Percentiles rank a stretch among this genome's conserved stretches.
Conservation (phyloP, 92 coral and sea anemone species). For the Hydrozoanthus gracilis region DNA sequence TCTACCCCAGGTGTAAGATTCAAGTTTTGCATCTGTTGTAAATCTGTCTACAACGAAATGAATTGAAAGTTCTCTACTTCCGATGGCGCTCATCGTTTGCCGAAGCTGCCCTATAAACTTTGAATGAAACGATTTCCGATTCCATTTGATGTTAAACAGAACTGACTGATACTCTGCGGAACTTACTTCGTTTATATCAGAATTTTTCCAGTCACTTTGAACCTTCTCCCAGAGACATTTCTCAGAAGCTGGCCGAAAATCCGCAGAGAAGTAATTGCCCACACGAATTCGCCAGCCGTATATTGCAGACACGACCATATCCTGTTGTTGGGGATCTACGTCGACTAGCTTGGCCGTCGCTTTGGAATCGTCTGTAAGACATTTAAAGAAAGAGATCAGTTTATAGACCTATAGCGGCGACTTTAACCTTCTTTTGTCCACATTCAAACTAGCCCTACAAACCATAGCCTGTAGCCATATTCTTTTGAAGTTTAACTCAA, state of each 20-base stretch:
- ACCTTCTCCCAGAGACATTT: slow-evolving; percentile 61
- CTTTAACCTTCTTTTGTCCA: too few species aligned
- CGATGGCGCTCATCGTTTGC: slow-evolving; percentile 41
- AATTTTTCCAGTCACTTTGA: background rate
- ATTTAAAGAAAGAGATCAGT: background rate
- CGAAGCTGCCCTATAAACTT: slow-evolving; percentile 50
- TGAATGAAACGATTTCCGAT: slow-evolving; percentile 19
- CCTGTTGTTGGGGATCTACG: slow-evolving; percentile 71
- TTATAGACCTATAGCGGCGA: too few species aligned
- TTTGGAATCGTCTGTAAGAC: slow-evolving; percentile 29
- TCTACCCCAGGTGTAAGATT: slow-evolving; percentile 62
- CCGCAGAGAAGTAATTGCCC: slow-evolving; percentile 70
- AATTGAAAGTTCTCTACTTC: slow-evolving; percentile 65
- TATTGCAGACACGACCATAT: slow-evolving; percentile 57
- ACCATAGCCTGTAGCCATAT: too few species aligned
- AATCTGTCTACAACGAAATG: slow-evolving; percentile 71
- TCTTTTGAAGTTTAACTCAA: too few species aligned
- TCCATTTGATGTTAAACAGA: slow-evolving; percentile 67
- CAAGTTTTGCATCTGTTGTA: background rate
- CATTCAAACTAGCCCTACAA: too few species aligned
- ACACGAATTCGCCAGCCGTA: slow-evolving; percentile 82
- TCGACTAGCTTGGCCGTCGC: slow-evolving; percentile 64
- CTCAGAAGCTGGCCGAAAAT: slow-evolving; percentile 67
- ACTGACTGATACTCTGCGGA: slow-evolving; percentile 74
- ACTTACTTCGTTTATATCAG: background rate